A percentile compares a stretch with the other conserved stretches of the same genome.
phyloP scores from a whole-genome alignment of 2,797 vertebrate species.

The Rhinogobio ventralis region DNA sequence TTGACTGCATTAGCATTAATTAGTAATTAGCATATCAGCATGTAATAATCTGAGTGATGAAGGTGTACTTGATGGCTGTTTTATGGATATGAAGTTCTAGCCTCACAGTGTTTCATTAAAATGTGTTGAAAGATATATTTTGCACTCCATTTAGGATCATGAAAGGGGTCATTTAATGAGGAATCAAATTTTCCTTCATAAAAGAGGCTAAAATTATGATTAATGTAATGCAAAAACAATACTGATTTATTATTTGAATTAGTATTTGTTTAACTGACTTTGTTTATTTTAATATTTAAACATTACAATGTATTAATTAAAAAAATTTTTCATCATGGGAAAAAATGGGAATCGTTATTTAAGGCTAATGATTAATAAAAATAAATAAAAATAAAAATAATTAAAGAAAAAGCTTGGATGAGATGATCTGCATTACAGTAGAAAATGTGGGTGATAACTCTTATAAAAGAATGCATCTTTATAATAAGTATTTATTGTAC shows the following conservation, averaged over 20 bases:
- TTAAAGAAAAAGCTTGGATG: too few species aligned
- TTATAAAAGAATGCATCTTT: too few species aligned
- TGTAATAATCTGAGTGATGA: slow-evolving; percentile 12
- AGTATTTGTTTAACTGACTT: neutral
- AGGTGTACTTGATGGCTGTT: neutral
- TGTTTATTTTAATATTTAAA: neutral
- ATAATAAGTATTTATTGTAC: too few species aligned
- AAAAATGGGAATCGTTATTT: neutral
- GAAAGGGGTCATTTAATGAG: neutral
- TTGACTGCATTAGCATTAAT: slow-evolving; percentile 32
- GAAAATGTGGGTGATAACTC: too few species aligned
- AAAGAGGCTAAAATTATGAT: neutral
- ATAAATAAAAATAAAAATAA: too few species aligned
- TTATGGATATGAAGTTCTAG: neutral
- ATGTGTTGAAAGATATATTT: neutral
- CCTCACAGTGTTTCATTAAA: neutral
- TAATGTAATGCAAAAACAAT: neutral
- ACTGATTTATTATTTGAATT: neutral
- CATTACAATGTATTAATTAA: neutral
- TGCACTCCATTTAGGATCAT: too few species aligned
- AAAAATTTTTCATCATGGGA: neutral
- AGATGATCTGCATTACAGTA: too few species aligned
- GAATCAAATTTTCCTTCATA: neutral
- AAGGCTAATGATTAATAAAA: neutral
- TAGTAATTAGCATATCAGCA: slow-evolving; percentile 1